These are phyloP conservation scores for Drosophila cardini DNA, from an alignment of 1,140 invertebrate species.

Conservation along the genomic window DNA sequence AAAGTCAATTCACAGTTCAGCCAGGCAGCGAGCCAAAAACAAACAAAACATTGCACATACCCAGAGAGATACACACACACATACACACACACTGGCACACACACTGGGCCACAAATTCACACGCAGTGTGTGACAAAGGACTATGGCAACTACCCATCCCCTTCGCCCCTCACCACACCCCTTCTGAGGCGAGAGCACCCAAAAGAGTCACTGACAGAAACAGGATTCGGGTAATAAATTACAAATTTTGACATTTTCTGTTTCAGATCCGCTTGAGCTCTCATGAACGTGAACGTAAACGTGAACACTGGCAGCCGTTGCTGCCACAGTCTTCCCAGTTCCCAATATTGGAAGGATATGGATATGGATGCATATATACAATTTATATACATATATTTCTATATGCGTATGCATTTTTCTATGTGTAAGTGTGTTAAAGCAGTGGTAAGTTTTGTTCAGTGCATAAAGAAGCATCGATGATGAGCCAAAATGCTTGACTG, in stretches of 20 bases:
- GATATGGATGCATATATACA: slow-evolving; percentile 11
- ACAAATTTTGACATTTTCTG: slow-evolving; percentile 85
- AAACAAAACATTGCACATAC: slow-evolving; percentile 65
- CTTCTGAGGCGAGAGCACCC: slow-evolving; percentile 65
- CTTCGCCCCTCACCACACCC: slow-evolving; percentile 1
- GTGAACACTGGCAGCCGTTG: slow-evolving; percentile 35
- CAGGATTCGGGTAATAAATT: slow-evolving; percentile 85
- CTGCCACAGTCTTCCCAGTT: slow-evolving; percentile 6
- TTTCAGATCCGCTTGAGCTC: slow-evolving; percentile 83
- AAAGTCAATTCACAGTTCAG: slow-evolving; percentile 76
- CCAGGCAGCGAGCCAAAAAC: slow-evolving; percentile 64
- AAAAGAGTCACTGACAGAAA: slow-evolving; percentile 83
- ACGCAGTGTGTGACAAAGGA: slow-evolving; percentile 82
- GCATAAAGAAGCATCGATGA: slow-evolving; percentile 41
- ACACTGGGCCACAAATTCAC: slow-evolving; percentile 76
- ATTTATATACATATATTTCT: slow-evolving; percentile 15
- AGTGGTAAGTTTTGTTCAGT: slow-evolving; percentile 35
- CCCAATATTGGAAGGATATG: slow-evolving; percentile 4
- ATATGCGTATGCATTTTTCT: slow-evolving; percentile 3
- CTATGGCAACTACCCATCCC: slow-evolving; percentile 27
- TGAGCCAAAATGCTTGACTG: slow-evolving; percentile 30
- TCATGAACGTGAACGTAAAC: slow-evolving; percentile 44
- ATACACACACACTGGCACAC: slow-evolving; percentile 25
- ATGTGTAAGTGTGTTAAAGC: slow-evolving; percentile 1
- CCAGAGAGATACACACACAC: slow-evolving; percentile 57